phyloP scores from a whole-genome alignment of 1,140 invertebrate species.

The Phortica variegata region DNA sequence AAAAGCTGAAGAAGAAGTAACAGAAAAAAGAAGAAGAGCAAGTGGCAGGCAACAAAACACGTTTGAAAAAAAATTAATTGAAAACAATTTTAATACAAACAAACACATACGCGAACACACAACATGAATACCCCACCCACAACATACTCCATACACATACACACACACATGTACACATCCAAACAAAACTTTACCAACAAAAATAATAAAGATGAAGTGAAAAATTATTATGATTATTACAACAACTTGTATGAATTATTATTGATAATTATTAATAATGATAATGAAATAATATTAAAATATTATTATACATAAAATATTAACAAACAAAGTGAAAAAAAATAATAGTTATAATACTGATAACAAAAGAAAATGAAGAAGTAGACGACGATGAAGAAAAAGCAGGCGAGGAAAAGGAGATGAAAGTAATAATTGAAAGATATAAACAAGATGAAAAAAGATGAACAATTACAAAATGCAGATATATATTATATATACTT shows the following conservation, averaged over 20 bases:
- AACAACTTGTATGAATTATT: constrained; percentile 53
- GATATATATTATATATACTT: constrained; percentile 57
- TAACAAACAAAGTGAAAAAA: constrained; percentile 48
- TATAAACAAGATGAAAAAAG: constrained; percentile 35
- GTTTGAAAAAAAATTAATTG: too few species aligned
- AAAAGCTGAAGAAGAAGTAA: too few species aligned
- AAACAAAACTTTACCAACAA: constrained; percentile 8
- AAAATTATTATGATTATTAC: constrained; percentile 46
- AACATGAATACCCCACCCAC: constrained; percentile 21
- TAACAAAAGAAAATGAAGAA: too few species aligned
- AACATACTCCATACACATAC: constrained; percentile 15
- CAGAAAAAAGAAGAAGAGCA: too few species aligned
- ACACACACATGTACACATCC: constrained; percentile 7
- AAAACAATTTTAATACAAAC: constrained; percentile 34
- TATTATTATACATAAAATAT: constrained; percentile 50
- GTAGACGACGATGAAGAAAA: too few species aligned
- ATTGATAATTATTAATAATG: constrained; percentile 50
- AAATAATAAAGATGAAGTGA: constrained; percentile 21
- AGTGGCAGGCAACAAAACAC: too few species aligned
- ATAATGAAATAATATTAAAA: too few species aligned
- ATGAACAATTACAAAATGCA: constrained; percentile 30
- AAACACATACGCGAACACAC: constrained; percentile 28
- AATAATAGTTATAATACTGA: too few species aligned
- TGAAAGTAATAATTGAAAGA: constrained; percentile 11
- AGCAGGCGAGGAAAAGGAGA: constrained; percentile 22